Base-by-base conservation (phyloP, 2,113 vertebrate genomes). In the Benitochromis conjunctus region DNA sequence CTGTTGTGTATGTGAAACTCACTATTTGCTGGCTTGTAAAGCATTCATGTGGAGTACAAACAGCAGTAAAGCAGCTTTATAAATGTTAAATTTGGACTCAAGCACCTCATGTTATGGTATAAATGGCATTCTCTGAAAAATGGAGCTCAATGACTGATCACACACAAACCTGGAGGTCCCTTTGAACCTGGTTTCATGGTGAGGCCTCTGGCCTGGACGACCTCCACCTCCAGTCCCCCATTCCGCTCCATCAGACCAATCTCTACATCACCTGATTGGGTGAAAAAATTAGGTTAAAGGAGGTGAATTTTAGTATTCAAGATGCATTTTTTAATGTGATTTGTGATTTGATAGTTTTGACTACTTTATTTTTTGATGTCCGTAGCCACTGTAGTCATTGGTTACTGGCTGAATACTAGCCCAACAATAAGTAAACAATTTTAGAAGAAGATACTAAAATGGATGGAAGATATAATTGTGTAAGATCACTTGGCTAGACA, bases 151-250 rank as follows among this genome's bases (percentile, higher is more conserved):
- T 11, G 66, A 46, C 14, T 74, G 41, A 31, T 74, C 43, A 3
- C 24, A 7, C 7, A 55, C 53, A 90, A 88, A 99, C 99, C 98
- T 97, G 99, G 98, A 87, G 98, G 97, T 55, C 97, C 97, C 95
- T 99, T 99, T 76, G 98, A 99, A 48, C 98, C 98, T 0, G 97
- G 97, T 90, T 99, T 99, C 90, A 98, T 97, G 12, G 97, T 99
- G 92, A 99, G 96, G 86, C 98, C 98, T 90, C 98, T 96, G 46
- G 99, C 99, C 93, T 99, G 98, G 91, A 99, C 97, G 34, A 99
- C 98, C 93, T 99, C 99, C 93, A 99, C 98, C 95, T 99, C 98
- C 53, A 99, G 96, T 83, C 98, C 97, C 1, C 98, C 98, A 1
- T 98, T 99, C 86, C 98, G 96, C 89, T 99, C 98, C 96, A 97